These are phyloP conservation scores for Malthinus flaveolus DNA, from an alignment of 2,888 invertebrate species.

Conservation along the genomic window DNA sequence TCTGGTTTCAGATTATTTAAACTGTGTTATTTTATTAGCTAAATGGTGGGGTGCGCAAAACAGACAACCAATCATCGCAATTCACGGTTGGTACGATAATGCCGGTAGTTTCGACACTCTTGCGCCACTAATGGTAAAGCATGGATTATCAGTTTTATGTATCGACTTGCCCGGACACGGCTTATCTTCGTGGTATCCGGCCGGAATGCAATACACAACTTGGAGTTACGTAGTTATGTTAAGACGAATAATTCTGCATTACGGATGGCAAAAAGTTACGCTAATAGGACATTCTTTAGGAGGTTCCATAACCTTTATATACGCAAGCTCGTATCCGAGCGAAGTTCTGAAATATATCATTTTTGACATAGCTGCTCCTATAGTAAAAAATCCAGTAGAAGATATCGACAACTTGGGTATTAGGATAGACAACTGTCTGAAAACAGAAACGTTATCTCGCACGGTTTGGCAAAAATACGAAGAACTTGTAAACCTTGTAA, in stretches of 20 bases:
- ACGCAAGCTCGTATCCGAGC: slow-evolving; percentile 75
- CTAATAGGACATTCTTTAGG: slow-evolving; percentile 80
- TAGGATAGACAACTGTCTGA: slow-evolving; percentile 69
- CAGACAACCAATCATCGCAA: slow-evolving; percentile 74
- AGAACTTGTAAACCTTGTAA: slow-evolving; percentile 74
- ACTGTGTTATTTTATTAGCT: slow-evolving; percentile 52
- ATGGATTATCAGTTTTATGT: slow-evolving; percentile 68
- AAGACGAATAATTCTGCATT: slow-evolving; percentile 72
- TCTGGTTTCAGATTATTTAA: neutral
- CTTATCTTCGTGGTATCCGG: slow-evolving; percentile 71
- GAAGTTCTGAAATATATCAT: slow-evolving; percentile 71
- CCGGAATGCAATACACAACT: slow-evolving; percentile 74
- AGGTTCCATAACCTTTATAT: slow-evolving; percentile 78
- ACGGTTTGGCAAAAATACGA: slow-evolving; percentile 73
- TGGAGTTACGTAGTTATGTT: slow-evolving; percentile 83
- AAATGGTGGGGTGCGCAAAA: slow-evolving; percentile 81
- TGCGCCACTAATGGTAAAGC: slow-evolving; percentile 67
- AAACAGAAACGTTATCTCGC: slow-evolving; percentile 68
- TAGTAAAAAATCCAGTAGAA: slow-evolving; percentile 62
- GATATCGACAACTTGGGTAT: slow-evolving; percentile 61
- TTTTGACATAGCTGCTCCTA: slow-evolving; percentile 78
- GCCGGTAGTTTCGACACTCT: slow-evolving; percentile 77
- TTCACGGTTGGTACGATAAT: slow-evolving; percentile 92
- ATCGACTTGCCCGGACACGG: slow-evolving; percentile 84
- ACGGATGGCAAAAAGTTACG: slow-evolving; percentile 72